Evolutionary conservation across 1,140 invertebrate species (phyloP).

Genomic region (Atta cephalotes): DNA sequence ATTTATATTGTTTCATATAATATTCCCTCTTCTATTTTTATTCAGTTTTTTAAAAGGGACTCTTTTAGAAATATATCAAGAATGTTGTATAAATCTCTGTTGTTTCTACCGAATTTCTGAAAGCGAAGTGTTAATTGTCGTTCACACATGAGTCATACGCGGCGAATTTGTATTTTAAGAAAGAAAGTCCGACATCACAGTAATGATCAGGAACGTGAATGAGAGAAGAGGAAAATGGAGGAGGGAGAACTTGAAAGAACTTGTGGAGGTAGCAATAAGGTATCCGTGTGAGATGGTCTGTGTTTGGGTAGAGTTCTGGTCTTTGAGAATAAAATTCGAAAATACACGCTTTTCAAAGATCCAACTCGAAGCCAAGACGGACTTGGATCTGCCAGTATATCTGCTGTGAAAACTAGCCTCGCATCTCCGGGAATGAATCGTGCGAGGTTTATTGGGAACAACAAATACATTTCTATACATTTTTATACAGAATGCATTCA

Average conservation of each 20-base stretch:
- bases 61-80: neutral
- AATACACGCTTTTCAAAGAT: neutral
- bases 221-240: neutral
- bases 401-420: neutral
- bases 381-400: neutral
- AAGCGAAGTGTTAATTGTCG: neutral
- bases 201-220: neutral
- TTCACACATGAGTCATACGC: neutral
- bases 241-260: neutral
- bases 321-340: constrained; percentile 9
- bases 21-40: neutral
- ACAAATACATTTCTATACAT: neutral
- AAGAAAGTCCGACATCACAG: constrained; percentile 26
- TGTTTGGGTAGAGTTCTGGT: neutral
- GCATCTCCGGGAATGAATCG: neutral
- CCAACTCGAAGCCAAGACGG: neutral
- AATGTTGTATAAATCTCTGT: neutral
- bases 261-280: neutral
- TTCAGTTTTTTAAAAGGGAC: neutral
- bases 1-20: neutral
- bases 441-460: neutral
- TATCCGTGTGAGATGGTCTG: constrained; percentile 16
- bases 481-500: neutral
- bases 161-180: constrained; percentile 42
- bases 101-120: neutral